Conservation (phyloP, 2,797 vertebrate species). For the Pogonophryne albipinna region DNA sequence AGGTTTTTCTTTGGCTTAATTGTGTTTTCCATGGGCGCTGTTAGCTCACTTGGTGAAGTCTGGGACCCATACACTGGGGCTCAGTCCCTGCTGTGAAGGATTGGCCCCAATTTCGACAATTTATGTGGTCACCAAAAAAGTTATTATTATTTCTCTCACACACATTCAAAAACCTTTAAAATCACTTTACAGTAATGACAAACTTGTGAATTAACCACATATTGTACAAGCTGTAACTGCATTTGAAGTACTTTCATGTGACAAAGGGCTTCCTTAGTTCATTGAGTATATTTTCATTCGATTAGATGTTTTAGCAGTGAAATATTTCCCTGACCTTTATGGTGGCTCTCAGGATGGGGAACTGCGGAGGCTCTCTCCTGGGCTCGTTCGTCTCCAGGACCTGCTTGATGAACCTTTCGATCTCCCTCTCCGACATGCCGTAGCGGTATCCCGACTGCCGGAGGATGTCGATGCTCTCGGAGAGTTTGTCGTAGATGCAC, state of each 20-base stretch:
- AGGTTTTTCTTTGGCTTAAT: no score
- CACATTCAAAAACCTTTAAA: neutral
- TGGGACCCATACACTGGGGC: no score
- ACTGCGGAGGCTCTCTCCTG: conserved; percentile 88
- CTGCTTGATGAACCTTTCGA: conserved; percentile 95
- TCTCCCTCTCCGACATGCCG: conserved; percentile 95
- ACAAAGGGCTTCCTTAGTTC: neutral
- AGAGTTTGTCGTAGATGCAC: conserved; percentile 95
- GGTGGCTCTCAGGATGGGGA: conserved; percentile 87
- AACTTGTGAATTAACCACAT: neutral
- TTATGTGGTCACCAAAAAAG: no score
- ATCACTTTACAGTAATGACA: neutral
- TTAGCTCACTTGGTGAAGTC: no score
- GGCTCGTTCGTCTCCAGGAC: conserved; percentile 95
- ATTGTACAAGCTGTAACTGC: neutral
- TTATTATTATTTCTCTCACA: neutral
- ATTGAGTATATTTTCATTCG: neutral
- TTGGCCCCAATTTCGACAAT: no score
- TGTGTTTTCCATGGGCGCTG: no score
- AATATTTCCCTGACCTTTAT: conserved; percentile 86
- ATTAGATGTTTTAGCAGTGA: neutral
- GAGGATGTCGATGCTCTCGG: conserved; percentile 94
- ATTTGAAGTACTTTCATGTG: neutral
- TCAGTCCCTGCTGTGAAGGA: no score
- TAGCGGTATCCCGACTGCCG: conserved; percentile 95